These are phyloP conservation scores for Rallus crepitans DNA, from an alignment of 2,797 vertebrate species.

Conservation along the genomic window DNA sequence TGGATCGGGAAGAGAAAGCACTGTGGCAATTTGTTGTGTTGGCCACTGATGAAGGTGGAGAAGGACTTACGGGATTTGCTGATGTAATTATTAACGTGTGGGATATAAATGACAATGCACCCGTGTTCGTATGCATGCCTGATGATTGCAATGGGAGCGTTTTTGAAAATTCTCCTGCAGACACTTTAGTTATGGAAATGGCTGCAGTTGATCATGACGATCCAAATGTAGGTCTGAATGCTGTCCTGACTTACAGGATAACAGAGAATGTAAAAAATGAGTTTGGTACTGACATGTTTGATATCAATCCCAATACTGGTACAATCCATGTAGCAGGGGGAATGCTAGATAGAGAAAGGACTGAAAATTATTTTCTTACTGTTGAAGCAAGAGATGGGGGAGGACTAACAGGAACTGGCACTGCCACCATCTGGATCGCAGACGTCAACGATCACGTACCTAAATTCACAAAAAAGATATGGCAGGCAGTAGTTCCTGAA, in stretches of 20 bases:
- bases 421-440: conserved; percentile 85
- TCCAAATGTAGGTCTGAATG: conserved; percentile 87
- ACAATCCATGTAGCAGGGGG: conserved; percentile 82
- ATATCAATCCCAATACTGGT: conserved; percentile 84
- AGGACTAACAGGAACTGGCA: conserved; percentile 88
- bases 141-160: conserved; percentile 85
- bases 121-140: conserved; percentile 85
- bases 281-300: conserved; percentile 83
- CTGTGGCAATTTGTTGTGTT: conserved; percentile 92
- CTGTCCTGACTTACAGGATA: conserved; percentile 87
- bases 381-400: conserved; percentile 91
- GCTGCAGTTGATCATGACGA: conserved; percentile 88
- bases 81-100: conserved; percentile 91
- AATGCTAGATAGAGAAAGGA: conserved; percentile 86
- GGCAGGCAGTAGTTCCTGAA: conserved; percentile 83
- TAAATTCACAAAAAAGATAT: conserved; percentile 81
- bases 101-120: conserved; percentile 92
- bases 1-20: conserved; percentile 88
- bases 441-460: conserved; percentile 90
- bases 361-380: conserved; percentile 83
- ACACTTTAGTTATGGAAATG: conserved; percentile 90
- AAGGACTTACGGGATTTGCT: conserved; percentile 92
- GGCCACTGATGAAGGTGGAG: conserved; percentile 91
- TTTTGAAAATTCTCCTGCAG: conserved; percentile 84
- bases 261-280: conserved; percentile 79